Evolutionary conservation across 35 echinoderm and acorn worm genomes (phyloP), one percentile per base, ranked within the genome.

Genomic region (Holothuria glaberrima): DNA sequence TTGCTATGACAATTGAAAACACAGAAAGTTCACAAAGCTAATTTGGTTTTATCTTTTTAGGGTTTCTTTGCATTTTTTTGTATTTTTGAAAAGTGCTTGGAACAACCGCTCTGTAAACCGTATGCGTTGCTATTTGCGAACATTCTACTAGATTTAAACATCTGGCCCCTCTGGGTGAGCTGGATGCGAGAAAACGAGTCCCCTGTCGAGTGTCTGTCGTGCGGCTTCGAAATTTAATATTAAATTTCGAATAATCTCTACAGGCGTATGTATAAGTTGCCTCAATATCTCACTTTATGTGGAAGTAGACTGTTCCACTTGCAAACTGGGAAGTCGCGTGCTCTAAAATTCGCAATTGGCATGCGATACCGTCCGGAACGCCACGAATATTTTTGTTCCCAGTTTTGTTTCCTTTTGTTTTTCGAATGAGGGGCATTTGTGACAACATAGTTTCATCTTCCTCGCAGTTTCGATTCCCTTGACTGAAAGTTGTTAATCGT

Each of bases 151-250:
- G 33, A 75, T 38, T 75, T 41, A 75, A 32, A 75, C 71, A 75
- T 41, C 71, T 75, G 71, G 71, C 71, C 71, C 71, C 71, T 36
- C 31, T 75, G 71, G 71, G 71, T 75, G 71, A 75, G 32, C 71
- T 21, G 33, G 12, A 31, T 36, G 33, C 32, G 33, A 31, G 21
- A 41, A 75, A 75, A 75, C 31, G 50, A 54, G 50, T 54, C 50
- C 50, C 71, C 71, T 75, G 71, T 41, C 22, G 41, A 41, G 71
- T 32, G 41, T 38, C 71, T 36, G 71, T 75, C 71, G 71, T 29
- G 33, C 71, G 22, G 71, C 41, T 41, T 31, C 71, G 41, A 75
- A 41, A 75, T 75, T 75, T 75, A 34, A 54, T 75, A 75, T 75
- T 75, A 75, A 75, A 75, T 75, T 75, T 75, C 71, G 41, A 54